Percentiles rank a stretch among this genome's conserved stretches.
These are phyloP conservation scores for Hycleus phaleratus DNA, from an alignment of 1,140 invertebrate genomes.

Conservation along the genomic window DNA sequence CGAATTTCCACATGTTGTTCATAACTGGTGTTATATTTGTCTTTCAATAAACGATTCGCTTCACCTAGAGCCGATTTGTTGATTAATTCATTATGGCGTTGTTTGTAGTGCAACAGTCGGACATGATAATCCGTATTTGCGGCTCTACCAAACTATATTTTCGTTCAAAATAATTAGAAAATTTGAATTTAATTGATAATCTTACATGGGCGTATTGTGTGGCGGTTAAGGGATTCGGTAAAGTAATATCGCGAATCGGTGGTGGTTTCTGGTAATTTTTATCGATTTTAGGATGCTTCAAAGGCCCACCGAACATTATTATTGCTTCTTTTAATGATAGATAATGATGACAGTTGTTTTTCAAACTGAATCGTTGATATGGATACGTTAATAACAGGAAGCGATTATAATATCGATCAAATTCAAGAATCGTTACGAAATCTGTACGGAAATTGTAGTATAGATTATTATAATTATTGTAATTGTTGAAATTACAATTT, in stretches of 20 bases:
- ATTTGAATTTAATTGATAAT: constrained; percentile 1
- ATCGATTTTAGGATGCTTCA: constrained; percentile 1
- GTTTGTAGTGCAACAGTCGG: constrained; percentile 22
- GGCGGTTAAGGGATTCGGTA: constrained; percentile 9
- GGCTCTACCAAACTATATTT: constrained; percentile 14
- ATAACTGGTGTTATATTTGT: constrained; percentile 17
- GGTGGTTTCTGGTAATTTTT: not conserved
- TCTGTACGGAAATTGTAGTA: too few relatives aligned
- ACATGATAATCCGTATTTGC: constrained; percentile 28
- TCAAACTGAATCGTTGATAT: too few relatives aligned
- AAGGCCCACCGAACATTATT: constrained; percentile 11
- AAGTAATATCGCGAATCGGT: not conserved
- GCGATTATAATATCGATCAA: too few relatives aligned
- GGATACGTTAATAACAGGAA: too few relatives aligned
- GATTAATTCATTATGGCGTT: constrained; percentile 15
- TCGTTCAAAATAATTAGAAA: constrained; percentile 1
- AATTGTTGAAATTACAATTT: too few relatives aligned
- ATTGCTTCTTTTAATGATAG: not conserved
- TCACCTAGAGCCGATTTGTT: not conserved
- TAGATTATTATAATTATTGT: too few relatives aligned
- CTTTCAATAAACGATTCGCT: constrained; percentile 8
- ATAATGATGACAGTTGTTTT: too few relatives aligned
- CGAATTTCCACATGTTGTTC: constrained; percentile 22
- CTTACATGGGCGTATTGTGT: constrained; percentile 21
- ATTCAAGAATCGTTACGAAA: too few relatives aligned